Conservation (phyloP, 2,888 invertebrate genomes). For the Spodoptera picta region DNA sequence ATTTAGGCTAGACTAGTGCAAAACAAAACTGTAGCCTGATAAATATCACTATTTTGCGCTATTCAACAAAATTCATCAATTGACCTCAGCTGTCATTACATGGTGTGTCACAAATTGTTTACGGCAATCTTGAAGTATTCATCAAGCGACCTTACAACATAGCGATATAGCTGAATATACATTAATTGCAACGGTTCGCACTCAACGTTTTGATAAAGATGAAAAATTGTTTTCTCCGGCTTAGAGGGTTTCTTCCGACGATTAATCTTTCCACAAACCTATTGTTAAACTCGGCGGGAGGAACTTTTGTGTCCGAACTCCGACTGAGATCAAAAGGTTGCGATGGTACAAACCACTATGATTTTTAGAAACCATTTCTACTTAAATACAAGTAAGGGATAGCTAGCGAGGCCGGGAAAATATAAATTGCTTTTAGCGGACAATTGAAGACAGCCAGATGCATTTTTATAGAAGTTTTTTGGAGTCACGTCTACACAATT, state of each 20-base stretch:
- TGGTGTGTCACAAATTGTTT: slow-evolving; percentile 42
- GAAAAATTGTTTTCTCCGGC: slow-evolving; percentile 84
- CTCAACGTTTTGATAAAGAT: slow-evolving; percentile 85
- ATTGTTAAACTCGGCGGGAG: slow-evolving; percentile 81
- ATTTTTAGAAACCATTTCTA: slow-evolving; percentile 69
- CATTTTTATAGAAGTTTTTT: slow-evolving; percentile 46
- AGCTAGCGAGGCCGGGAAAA: slow-evolving; percentile 36
- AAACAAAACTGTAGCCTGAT: too few species aligned
- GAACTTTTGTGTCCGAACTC: slow-evolving; percentile 83
- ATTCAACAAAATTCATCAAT: slow-evolving; percentile 2
- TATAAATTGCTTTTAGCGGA: slow-evolving; percentile 57
- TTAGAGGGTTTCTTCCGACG: slow-evolving; percentile 81
- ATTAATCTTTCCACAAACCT: slow-evolving; percentile 86
- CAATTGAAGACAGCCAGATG: slow-evolving; percentile 48
- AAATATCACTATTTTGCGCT: too few species aligned
- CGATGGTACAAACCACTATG: slow-evolving; percentile 70
- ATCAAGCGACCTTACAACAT: slow-evolving; percentile 41
- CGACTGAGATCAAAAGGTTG: slow-evolving; percentile 82
- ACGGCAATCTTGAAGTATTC: slow-evolving; percentile 44
- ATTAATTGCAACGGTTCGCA: slow-evolving; percentile 66
- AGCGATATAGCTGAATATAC: slow-evolving; percentile 46
- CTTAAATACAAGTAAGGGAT: slow-evolving; percentile 51
- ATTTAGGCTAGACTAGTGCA: too few species aligned
- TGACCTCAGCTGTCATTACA: slow-evolving; percentile 12
- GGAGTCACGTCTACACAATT: slow-evolving; percentile 41